Base-by-base conservation (phyloP, 2,888 invertebrate genomes). In the Poecilus cupreus region DNA sequence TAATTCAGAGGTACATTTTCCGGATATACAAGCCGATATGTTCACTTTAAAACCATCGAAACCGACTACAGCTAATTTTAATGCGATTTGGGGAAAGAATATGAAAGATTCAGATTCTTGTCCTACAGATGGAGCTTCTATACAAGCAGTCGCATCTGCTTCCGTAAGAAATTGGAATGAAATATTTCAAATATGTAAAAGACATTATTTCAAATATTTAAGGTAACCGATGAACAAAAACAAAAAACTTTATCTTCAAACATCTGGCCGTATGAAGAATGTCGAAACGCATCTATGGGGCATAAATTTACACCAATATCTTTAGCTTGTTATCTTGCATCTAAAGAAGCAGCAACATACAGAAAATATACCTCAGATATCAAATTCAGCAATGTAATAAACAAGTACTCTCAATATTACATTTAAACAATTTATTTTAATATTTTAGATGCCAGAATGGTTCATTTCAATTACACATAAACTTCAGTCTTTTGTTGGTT, bases 221-320 rank as follows among this genome's bases (percentile, higher is more conserved):
- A 82, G 82, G 39, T 81, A 22, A 81, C 82, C 1, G 74, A 78
- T 10, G 81, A 81, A 51, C 82, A 82, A 72, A 77, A 43, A 26
- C 57, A 54, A 60, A 11, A 70, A 39, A 46, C 46, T 22, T 22
- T 68, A 49, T 37, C 60, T 46, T 54, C 82, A 1, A 64, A 72
- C 13, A 78, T 24, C 10, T 82, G 82, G 82, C 82, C 82, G 3
- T 82, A 78, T 49, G 81, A 81, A 72, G 64, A 82, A 49, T 82
- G 82, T 13, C 70, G 81, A 74, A 26, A 82, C 0, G 74, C 32
- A 24, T 37, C 26, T 10, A 26, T 51, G 32, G 74, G 49, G 1
- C 60, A 46, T 18, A 81, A 72, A 26, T 81, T 78, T 24, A 82
- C 74, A 2, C 82, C 82, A 43, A 60, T 82, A 13, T 77, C 77